phyloP scores from a whole-genome alignment of 2,888 invertebrate genomes.

The Sminthurinus aureus region DNA sequence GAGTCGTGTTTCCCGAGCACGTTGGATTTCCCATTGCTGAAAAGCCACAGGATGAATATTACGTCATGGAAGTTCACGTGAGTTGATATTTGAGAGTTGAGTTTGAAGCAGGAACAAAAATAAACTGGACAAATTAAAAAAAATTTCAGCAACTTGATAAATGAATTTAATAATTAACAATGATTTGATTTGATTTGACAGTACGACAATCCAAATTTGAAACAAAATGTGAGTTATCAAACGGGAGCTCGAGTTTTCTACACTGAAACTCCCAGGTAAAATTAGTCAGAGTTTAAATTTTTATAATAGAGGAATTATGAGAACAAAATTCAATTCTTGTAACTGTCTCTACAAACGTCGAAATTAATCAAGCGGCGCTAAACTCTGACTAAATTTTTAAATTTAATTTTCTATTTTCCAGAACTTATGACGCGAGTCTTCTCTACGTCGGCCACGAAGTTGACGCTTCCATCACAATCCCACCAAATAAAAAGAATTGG shows the following conservation, averaged over 20 bases:
- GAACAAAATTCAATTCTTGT: not conserved
- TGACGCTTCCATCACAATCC: not conserved
- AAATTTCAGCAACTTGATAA: too few species aligned
- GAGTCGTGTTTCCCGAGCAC: conserved; percentile 11
- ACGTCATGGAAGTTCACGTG: conserved; percentile 34
- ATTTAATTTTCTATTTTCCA: too few species aligned
- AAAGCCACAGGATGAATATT: not conserved
- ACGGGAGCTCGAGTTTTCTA: conserved; percentile 12
- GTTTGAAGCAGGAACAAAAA: too few species aligned
- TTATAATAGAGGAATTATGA: not conserved
- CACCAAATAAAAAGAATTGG: not conserved
- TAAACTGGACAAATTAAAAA: too few species aligned
- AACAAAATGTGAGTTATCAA: not conserved
- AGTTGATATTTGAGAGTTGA: too few species aligned
- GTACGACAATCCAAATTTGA: conserved; percentile 26
- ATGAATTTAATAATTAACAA: too few species aligned
- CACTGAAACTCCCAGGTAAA: conserved; percentile 69
- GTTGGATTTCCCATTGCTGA: conserved; percentile 28
- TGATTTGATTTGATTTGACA: too few species aligned
- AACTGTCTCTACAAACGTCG: not conserved
- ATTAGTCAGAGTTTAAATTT: too few species aligned
- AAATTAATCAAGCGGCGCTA: not conserved
- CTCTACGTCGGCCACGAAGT: not conserved
- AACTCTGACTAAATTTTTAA: not conserved
- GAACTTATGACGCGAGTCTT: not conserved